These are phyloP conservation scores for Anas bahamensis DNA, from an alignment of 2,797 vertebrate genomes.

Conservation along the genomic window DNA sequence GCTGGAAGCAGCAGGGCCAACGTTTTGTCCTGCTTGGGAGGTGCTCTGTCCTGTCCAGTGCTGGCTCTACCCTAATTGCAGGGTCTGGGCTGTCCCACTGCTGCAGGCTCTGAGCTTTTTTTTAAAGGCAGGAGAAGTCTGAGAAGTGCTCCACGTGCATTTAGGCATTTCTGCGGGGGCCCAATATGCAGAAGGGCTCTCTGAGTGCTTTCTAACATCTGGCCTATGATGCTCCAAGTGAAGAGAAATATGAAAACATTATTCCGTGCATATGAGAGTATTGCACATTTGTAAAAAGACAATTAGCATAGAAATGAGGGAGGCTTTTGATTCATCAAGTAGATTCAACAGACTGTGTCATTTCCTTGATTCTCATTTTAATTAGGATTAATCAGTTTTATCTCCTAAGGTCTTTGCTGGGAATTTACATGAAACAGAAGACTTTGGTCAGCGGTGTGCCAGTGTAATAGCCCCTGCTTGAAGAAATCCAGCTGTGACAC, in stretches of 20 bases:
- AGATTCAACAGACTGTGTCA: conserved; percentile 66
- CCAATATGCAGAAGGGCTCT: neutral
- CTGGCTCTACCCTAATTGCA: neutral
- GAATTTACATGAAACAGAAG: conserved; percentile 42
- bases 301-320: conserved; percentile 64
- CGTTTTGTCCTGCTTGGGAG: neutral
- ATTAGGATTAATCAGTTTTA: conserved; percentile 71
- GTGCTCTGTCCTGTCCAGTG: neutral
- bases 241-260: conserved; percentile 47
- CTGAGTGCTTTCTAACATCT: conserved; percentile 28
- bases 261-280: neutral
- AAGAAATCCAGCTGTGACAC: conserved; percentile 35
- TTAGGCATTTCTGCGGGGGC: neutral
- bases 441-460: conserved; percentile 44
- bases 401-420: conserved; percentile 40
- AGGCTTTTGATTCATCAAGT: conserved; percentile 69
- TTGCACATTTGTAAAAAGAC: conserved; percentile 57
- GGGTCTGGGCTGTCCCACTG: neutral
- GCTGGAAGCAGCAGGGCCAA: neutral
- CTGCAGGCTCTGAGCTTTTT: neutral
- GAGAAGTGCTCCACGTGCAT: neutral
- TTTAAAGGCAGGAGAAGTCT: neutral
- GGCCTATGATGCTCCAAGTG: neutral
- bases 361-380: conserved; percentile 70
- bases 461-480: conserved; percentile 32